Base-by-base conservation (phyloP, 2,113 vertebrate species). In the Rhynchomys soricoides region DNA sequence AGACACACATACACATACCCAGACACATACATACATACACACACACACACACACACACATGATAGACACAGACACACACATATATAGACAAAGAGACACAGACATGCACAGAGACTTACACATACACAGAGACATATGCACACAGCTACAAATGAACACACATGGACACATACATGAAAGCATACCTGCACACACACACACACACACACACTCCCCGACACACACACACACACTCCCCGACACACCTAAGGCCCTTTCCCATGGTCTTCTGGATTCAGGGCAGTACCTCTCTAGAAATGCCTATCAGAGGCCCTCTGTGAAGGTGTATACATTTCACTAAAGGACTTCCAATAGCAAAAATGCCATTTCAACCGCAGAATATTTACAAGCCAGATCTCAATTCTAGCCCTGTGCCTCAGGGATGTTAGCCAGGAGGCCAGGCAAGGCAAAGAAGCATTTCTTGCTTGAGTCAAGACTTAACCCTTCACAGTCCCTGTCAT, bases 381-480 rank as follows among this genome's bases (percentile, higher is more conserved):
- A 90, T 90, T 48, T 37, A 96, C 73, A 22, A 96, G 93, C 48
- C 37, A 73, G 95, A 90, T 24, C 64, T 88, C 91, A 82, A 45
- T 85, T 87, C 92, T 31, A 94, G 62, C 70, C 52, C 70, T 22
- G 57, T 86, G 93, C 75, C 93, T 93, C 74, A 4, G 45, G 50
- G 74, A 87, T 34, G 57, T 91, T 66, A 90, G 64, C 85, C 57
- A 43, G 26, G 52, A 97, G 91, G 29, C 37, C 66, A 59, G 64
- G 40, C 55, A 70, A 66, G 64, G 37, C 55, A 70, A 71, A 88
- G 45, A 17, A 77, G 70, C 86, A 86, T 79, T 96, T 90, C 48
- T 86, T 90, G 11, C 89, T 93, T 78, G 94, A 90, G 64, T 93
- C 64, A 68, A 70, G 59, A 64, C 73, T 97, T 94, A 90, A 86